Percentiles rank a stretch among this genome's conserved stretches.
phyloP scores from a whole-genome alignment of 2,797 vertebrate genomes.

The Oreochromis mossambicus region DNA sequence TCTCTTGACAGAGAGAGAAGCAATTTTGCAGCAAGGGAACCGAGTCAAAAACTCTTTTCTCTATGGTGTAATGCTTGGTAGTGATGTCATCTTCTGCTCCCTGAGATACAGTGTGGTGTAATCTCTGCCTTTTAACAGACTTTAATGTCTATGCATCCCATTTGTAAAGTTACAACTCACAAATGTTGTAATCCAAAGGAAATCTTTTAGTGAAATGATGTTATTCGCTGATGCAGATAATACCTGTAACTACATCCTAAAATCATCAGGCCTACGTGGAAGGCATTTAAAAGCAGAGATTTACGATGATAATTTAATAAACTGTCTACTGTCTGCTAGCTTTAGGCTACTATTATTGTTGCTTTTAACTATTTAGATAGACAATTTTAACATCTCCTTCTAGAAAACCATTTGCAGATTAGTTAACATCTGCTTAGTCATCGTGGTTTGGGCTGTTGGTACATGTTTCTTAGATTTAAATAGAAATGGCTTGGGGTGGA shows the following conservation, averaged over 20 bases:
- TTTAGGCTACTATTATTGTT: not conserved
- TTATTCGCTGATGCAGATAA: not conserved
- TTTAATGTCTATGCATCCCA: not conserved
- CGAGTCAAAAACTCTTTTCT: not conserved
- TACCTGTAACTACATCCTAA: not conserved
- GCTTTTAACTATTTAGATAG: not conserved
- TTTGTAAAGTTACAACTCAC: not conserved
- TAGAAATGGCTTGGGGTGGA: not conserved
- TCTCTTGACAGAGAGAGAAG: conserved; percentile 1
- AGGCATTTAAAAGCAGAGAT: not conserved
- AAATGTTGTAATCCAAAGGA: not conserved
- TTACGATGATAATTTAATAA: not conserved
- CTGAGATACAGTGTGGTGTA: not conserved
- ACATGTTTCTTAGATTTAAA: not conserved
- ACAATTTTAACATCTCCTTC: not conserved
- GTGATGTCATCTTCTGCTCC: not conserved
- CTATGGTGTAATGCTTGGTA: not conserved
- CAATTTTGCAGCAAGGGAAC: not conserved
- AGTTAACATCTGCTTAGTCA: not conserved
- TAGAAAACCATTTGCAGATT: not conserved
- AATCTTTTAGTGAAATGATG: not conserved
- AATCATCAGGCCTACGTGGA: not conserved
- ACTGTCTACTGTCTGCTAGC: not conserved
- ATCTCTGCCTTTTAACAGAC: not conserved
- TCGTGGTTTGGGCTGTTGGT: not conserved